A percentile compares a stretch with the other conserved stretches of the same genome.
These are phyloP conservation scores for Phyto melanocephala DNA, from an alignment of 2,888 invertebrate genomes.

Conservation along the genomic window DNA sequence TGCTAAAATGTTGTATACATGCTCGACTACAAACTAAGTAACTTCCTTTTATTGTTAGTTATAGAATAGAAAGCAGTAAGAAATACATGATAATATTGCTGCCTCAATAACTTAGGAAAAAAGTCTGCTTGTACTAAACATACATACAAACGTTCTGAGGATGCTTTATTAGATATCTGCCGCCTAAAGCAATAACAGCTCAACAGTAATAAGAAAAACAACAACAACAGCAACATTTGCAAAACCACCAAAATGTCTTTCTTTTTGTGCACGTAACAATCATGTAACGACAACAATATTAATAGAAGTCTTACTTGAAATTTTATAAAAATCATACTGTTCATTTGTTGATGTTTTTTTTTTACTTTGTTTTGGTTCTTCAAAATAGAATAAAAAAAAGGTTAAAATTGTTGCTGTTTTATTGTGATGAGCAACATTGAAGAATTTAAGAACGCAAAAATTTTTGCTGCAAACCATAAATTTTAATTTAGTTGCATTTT, in stretches of 20 bases:
- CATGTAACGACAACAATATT: slow-evolving; percentile 50
- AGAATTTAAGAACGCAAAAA: slow-evolving; percentile 61
- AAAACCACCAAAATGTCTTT: slow-evolving; percentile 58
- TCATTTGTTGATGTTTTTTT: slow-evolving; percentile 26
- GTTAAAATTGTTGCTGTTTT: slow-evolving; percentile 20
- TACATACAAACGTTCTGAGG: background rate
- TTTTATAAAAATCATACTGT: slow-evolving; percentile 47
- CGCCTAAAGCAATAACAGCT: slow-evolving; percentile 53
- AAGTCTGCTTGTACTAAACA: background rate
- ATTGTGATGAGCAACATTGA: slow-evolving; percentile 31
- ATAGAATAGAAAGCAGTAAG: slow-evolving; percentile 43
- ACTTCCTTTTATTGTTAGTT: slow-evolving; percentile 48
- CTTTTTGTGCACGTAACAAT: slow-evolving; percentile 56
- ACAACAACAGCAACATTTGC: slow-evolving; percentile 33
- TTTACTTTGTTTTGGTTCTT: background rate
- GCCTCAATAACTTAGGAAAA: background rate
- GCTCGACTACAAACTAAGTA: slow-evolving; percentile 29
- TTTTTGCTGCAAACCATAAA: slow-evolving; percentile 65
- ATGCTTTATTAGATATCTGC: slow-evolving; percentile 61
- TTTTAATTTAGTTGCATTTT: slow-evolving; percentile 67
- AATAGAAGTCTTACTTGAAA: slow-evolving; percentile 37
- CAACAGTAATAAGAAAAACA: slow-evolving; percentile 16
- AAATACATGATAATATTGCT: slow-evolving; percentile 31
- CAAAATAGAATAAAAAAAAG: background rate
- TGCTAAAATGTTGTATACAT: slow-evolving; percentile 40